Conservation (phyloP, 2,888 invertebrate species). For the Steinernema scapterisci region DNA sequence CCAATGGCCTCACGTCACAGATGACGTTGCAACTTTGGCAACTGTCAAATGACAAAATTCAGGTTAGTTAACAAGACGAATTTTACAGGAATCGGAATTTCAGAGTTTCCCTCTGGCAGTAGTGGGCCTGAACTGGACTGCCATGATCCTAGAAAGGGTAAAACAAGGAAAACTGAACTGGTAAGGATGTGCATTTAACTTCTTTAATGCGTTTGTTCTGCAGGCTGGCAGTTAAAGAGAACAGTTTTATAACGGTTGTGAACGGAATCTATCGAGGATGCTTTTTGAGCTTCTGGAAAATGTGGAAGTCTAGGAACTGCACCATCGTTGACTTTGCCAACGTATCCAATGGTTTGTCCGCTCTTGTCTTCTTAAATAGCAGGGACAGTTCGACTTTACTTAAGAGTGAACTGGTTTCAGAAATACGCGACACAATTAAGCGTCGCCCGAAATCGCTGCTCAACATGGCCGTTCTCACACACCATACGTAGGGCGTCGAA, state of each 20-base stretch:
- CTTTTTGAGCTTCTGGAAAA: constrained; percentile 42
- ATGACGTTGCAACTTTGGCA: constrained; percentile 36
- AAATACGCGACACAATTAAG: constrained; percentile 38
- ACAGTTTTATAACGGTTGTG: constrained; percentile 42
- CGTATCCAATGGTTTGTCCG: constrained; percentile 36
- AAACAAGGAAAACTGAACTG: constrained; percentile 71
- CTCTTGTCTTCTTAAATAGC: too few relatives aligned
- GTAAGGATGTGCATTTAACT: too few relatives aligned
- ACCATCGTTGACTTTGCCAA: constrained; percentile 42
- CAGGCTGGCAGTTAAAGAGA: constrained; percentile 43
- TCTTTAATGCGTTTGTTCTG: background rate
- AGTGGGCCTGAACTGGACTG: constrained; percentile 72
- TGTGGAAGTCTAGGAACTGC: constrained; percentile 43
- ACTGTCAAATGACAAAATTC: constrained; percentile 40
- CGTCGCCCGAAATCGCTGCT: constrained; percentile 40
- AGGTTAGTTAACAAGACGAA: constrained; percentile 31
- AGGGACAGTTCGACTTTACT: background rate
- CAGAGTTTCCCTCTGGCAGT: constrained; percentile 73
- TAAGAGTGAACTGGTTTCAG: background rate
- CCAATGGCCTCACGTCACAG: constrained; percentile 41
- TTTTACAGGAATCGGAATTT: too few relatives aligned
- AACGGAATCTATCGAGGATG: constrained; percentile 47
- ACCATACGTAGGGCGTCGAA: background rate
- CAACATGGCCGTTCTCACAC: constrained; percentile 41
- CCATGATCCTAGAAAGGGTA: constrained; percentile 71